Evolutionary conservation across 2,113 vertebrate species (phyloP).

Genomic region (Lipophrys pholis): DNA sequence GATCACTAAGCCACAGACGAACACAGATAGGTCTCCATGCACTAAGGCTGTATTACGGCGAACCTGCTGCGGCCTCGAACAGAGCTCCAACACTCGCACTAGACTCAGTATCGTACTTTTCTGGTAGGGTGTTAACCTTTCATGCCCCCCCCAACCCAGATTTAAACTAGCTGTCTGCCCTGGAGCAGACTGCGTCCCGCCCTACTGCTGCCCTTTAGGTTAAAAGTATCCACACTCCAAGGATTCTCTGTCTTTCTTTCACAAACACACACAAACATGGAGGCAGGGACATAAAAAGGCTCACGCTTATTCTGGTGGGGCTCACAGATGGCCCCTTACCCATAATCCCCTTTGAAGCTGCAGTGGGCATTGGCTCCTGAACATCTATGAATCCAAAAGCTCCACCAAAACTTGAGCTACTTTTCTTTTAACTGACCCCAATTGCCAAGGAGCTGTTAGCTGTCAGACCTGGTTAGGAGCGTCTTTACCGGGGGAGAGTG

Average conservation of each 20-base stretch:
- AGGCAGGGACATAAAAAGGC: slow-evolving; percentile 82
- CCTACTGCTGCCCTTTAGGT: slow-evolving; percentile 67
- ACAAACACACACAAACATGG: slow-evolving; percentile 55
- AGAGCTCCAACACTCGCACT: not conserved
- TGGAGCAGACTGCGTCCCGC: slow-evolving; percentile 35
- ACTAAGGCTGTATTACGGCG: slow-evolving; percentile 1
- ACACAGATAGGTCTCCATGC: not conserved
- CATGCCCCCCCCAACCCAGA: slow-evolving; percentile 34
- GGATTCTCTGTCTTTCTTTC: slow-evolving; percentile 57
- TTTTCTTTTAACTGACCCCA: slow-evolving; percentile 87
- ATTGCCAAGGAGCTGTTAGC: slow-evolving; percentile 83
- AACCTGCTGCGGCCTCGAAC: not conserved
- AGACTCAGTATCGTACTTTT: slow-evolving; percentile 22
- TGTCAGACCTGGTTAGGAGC: slow-evolving; percentile 82
- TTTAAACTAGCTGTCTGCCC: slow-evolving; percentile 51
- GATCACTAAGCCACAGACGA: not conserved
- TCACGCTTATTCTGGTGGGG: slow-evolving; percentile 75
- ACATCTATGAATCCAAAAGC: slow-evolving; percentile 82
- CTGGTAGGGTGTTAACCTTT: slow-evolving; percentile 48
- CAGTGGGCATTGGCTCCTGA: slow-evolving; percentile 83
- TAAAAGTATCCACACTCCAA: slow-evolving; percentile 62
- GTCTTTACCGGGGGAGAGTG: slow-evolving; percentile 77
- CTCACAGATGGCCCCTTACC: slow-evolving; percentile 82
- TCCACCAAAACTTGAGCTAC: slow-evolving; percentile 84
- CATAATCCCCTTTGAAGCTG: slow-evolving; percentile 87